Conservation (phyloP, 1,140 invertebrate species). For the Acromyrmex echinatior region DNA sequence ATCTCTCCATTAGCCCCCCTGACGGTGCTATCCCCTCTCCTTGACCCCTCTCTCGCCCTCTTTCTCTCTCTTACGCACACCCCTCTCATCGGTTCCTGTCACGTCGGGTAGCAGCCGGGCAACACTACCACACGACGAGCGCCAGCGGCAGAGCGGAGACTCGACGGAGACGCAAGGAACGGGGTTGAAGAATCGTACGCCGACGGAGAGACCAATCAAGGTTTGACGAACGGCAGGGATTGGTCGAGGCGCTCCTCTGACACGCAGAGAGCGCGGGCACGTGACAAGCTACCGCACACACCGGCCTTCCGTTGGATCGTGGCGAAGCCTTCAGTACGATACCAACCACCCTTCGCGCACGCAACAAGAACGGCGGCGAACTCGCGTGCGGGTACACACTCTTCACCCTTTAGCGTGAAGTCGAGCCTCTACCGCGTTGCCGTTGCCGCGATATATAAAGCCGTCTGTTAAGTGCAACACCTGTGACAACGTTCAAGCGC, state of each 20-base stretch:
- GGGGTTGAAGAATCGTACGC: constrained; percentile 86
- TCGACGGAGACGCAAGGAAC: constrained; percentile 82
- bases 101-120: constrained; percentile 76
- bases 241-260: constrained; percentile 85
- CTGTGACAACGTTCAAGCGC: constrained; percentile 31
- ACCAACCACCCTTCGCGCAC: constrained; percentile 86
- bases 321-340: constrained; percentile 86
- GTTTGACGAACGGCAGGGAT: constrained; percentile 88
- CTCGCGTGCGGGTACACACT: constrained; percentile 57
- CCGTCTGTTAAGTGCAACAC: constrained; percentile 48
- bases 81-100: constrained; percentile 78
- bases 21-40: constrained; percentile 81
- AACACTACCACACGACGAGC: constrained; percentile 72
- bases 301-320: constrained; percentile 75
- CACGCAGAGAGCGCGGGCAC: constrained; percentile 84
- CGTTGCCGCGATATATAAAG: constrained; percentile 11
- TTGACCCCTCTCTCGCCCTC: constrained; percentile 75
- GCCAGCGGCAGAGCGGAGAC: constrained; percentile 65
- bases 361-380: constrained; percentile 80
- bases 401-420: constrained; percentile 67
- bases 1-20: constrained; percentile 86
- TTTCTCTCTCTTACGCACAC: constrained; percentile 70
- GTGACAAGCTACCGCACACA: constrained; percentile 86
- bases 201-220: constrained; percentile 88
- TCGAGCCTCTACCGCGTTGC: constrained; percentile 19